These are phyloP conservation scores for Protonemura montana DNA, from an alignment of 2,888 invertebrate species.

Conservation along the genomic window DNA sequence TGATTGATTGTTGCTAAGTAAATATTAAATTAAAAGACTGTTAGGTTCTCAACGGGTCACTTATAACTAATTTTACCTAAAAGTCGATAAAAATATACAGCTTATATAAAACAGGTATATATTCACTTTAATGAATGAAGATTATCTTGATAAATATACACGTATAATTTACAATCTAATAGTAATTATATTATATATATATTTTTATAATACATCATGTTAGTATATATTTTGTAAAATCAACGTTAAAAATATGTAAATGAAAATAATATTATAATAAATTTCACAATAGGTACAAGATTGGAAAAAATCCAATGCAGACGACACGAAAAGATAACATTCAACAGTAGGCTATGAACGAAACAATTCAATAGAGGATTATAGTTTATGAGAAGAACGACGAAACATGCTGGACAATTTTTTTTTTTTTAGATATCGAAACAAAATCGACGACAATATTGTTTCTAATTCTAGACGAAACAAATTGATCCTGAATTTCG, in stretches of 20 bases:
- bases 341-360: background rate
- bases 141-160: slow-evolving; percentile 33
- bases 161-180: slow-evolving; percentile 23
- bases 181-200: background rate
- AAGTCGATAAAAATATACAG: background rate
- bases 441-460: background rate
- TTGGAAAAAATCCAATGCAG: background rate
- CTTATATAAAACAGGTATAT: slow-evolving; percentile 40
- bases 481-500: background rate
- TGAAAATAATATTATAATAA: background rate
- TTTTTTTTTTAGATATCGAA: background rate
- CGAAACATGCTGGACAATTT: background rate
- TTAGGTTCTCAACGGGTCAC: too few relatives aligned
- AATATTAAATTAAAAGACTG: too few relatives aligned
- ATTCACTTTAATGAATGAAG: slow-evolving; percentile 44
- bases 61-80: too few relatives aligned
- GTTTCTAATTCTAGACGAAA: background rate
- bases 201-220: background rate
- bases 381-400: background rate
- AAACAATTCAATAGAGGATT: background rate
- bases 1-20: too few relatives aligned
- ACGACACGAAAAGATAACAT: background rate
- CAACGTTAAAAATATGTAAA: slow-evolving; percentile 9
- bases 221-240: slow-evolving; percentile 27
- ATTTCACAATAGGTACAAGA: slow-evolving; percentile 14